Base-by-base conservation (phyloP, 1,140 invertebrate genomes). In the Diploscapter pachys region DNA sequence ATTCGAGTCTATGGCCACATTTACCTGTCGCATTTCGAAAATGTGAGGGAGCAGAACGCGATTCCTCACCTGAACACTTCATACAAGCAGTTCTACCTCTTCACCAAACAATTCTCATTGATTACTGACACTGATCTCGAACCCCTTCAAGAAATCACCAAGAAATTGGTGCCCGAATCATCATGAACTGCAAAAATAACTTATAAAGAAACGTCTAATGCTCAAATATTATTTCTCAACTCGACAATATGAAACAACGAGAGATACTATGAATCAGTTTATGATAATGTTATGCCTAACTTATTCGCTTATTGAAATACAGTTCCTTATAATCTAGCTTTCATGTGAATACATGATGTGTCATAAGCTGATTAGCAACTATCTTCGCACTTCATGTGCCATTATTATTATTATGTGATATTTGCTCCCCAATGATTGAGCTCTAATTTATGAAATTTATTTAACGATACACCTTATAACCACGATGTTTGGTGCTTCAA, bases 81-180 rank as follows among this genome's bases (percentile, higher is more conserved):
- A 75, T 99, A 99, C 88, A 99, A 99, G 87, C 97, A 99, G 89
- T 99, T 99, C 86, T 98, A 99, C 83, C 98, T 97, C 88, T 99
- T 99, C 88, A 95, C 98, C 75, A 89, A 98, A 91, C 96, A 99
- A 89, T 99, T 99, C 87, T 93, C 91, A 87, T 89, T 99, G 80
- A 98, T 99, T 84, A 64, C 49, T 31, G 62, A 76, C 50, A 50
- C 52, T n/a, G 73, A 74, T 54, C 59, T 64, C 4, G 55, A 61
- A 51, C 73, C 73, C 53, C 53, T 74, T 31, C 73, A 64, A 9
- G 65, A 56, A 67, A 69, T 64, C 4, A 74, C 70, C 50, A 59
- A 59, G 9, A 59, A 59, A 9, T 11, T 11, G 57, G 9, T 59
- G 57, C 57, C 57, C 57, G 9, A 11, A 9, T 59, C 13, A 9